A percentile compares a stretch with the other conserved stretches of the same genome.
These are phyloP conservation scores for Lacerta viridis DNA, from an alignment of 2,797 vertebrate species.

Conservation along the genomic window DNA sequence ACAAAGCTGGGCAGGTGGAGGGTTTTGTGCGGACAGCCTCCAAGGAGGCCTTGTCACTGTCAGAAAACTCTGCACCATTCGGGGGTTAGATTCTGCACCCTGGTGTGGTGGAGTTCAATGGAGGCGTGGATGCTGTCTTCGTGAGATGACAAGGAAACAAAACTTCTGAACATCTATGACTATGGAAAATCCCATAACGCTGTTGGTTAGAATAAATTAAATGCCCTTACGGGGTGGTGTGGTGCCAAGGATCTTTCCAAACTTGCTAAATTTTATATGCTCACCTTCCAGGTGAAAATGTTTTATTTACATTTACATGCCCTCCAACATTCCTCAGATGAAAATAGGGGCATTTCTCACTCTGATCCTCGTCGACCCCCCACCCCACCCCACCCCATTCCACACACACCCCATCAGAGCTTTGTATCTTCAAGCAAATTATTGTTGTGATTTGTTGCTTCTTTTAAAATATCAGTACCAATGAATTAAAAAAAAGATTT, in stretches of 20 bases:
- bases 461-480: not conserved
- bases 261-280: constrained; percentile 15
- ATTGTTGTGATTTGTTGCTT: not conserved
- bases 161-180: not conserved
- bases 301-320: not conserved
- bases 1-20: not conserved
- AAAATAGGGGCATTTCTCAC: too few species aligned
- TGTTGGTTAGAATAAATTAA: constrained; percentile 10
- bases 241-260: not conserved
- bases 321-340: too few species aligned
- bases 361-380: too few species aligned
- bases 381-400: too few species aligned
- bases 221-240: not conserved
- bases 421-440: not conserved
- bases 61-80: not conserved
- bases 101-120: not conserved
- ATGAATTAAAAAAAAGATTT: not conserved
- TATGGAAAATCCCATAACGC: not conserved
- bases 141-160: fast-evolving
- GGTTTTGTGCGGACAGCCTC: not conserved
- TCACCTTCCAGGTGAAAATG: constrained; percentile 27
- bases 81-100: fast-evolving
- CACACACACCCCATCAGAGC: too few species aligned
- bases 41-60: not conserved
- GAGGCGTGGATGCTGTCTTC: not conserved